Percentiles rank a stretch among this genome's conserved stretches.
Evolutionary conservation across 2,113 vertebrate species (phyloP).

Genomic region (Pelecanoides urinatrix): DNA sequence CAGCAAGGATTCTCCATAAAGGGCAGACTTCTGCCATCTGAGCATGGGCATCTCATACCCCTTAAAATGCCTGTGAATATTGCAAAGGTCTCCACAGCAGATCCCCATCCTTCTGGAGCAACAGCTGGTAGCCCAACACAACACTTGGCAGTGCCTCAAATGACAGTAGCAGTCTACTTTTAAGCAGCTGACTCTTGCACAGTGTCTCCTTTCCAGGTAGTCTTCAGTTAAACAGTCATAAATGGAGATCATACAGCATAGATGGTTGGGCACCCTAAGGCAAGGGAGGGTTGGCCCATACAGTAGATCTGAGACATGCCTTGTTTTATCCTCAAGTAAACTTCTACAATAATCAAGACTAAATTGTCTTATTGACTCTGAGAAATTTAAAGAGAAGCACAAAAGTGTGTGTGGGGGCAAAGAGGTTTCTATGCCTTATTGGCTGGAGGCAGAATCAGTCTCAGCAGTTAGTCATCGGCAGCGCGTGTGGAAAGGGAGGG

Average conservation of each 20-base stretch:
- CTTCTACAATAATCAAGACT: neutral
- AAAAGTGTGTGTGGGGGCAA: neutral
- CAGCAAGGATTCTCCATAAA: neutral
- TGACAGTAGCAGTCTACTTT: neutral
- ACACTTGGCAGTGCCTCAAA: neutral
- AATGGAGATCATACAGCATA: neutral
- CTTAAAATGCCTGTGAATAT: neutral
- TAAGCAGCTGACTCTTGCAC: neutral
- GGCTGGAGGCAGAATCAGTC: neutral
- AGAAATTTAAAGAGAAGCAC: neutral
- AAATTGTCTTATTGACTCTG: neutral
- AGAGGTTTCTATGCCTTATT: rapidly evolving
- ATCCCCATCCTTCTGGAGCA: neutral
- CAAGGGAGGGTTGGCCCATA: neutral
- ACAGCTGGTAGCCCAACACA: neutral
- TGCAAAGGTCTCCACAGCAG: neutral
- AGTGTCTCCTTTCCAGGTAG: neutral
- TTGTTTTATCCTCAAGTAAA: neutral
- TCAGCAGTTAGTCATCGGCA: neutral
- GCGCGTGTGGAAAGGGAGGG: rapidly evolving
- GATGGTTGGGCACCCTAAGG: neutral
- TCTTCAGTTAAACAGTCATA: neutral
- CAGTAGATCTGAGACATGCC: too few relatives aligned
- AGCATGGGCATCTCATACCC: neutral
- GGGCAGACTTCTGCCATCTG: neutral